Percentiles rank a stretch among this genome's conserved stretches.
Conservation (phyloP, 2,113 vertebrate genomes). For the Plecturocebus donacophilus region DNA sequence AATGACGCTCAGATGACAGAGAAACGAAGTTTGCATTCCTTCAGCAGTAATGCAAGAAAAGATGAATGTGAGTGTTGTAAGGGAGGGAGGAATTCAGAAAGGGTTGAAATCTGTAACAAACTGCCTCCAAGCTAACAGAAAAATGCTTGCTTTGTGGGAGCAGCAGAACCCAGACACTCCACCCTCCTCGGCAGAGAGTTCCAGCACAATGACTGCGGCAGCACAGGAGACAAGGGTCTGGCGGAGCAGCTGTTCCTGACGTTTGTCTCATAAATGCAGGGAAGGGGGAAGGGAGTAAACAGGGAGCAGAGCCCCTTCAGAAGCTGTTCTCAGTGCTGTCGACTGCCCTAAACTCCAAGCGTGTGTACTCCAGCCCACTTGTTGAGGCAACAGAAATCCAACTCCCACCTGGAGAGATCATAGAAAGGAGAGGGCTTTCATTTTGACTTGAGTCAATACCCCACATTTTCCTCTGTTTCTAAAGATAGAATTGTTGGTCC, state of each 20-base stretch:
- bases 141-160: not conserved
- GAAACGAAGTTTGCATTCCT: constrained; percentile 56
- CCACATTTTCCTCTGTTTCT: not conserved
- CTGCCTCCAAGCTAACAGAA: not conserved
- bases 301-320: not conserved
- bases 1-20: constrained; percentile 31
- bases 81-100: not conserved
- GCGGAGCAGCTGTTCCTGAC: not conserved
- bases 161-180: not conserved
- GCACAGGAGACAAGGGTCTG: not conserved
- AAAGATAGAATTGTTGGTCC: not conserved
- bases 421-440: not conserved
- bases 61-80: not conserved
- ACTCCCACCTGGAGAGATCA: not conserved
- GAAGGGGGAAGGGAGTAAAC: not conserved
- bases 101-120: not conserved
- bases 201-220: not conserved
- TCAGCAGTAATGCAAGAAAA: not conserved
- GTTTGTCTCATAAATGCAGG: not conserved
- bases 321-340: not conserved
- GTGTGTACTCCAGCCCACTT: constrained; percentile 22
- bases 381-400: constrained; percentile 36
- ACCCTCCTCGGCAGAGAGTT: not conserved
- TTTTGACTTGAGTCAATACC: not conserved
- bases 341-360: not conserved